Percentiles rank a stretch among this genome's conserved stretches.
Conservation (phyloP, 2,888 invertebrate genomes). For the Andrena chrysosceles region DNA sequence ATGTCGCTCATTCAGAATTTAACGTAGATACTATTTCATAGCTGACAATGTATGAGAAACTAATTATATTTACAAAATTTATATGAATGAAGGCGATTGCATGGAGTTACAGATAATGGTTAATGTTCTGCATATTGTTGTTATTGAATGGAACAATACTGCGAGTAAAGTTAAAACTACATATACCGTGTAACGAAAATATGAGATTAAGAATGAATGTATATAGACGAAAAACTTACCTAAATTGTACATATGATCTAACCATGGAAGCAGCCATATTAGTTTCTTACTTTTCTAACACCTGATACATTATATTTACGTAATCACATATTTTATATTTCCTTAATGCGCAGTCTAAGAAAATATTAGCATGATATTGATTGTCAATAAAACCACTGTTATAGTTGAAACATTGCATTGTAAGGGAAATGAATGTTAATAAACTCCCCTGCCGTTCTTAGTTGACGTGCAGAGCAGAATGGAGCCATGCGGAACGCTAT, state of each 20-base stretch:
- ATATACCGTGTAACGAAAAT: background rate
- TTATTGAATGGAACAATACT: background rate
- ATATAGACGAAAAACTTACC: constrained; percentile 13
- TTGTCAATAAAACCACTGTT: no score
- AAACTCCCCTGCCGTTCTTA: no score
- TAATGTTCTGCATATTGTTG: constrained; percentile 5
- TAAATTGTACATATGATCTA: background rate
- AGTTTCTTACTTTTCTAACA: background rate
- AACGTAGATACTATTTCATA: no score
- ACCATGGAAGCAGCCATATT: constrained; percentile 27
- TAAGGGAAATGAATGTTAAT: no score
- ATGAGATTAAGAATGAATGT: background rate
- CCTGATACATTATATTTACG: background rate
- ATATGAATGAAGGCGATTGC: background rate
- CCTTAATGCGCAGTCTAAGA: no score
- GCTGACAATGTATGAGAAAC: background rate
- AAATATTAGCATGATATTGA: no score
- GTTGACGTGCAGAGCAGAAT: no score
- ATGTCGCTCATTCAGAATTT: background rate
- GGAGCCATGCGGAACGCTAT: no score
- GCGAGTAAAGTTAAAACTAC: background rate
- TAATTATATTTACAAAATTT: background rate
- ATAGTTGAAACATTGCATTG: no score
- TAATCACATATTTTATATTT: no score
- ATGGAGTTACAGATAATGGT: background rate